A percentile compares a stretch with the other conserved stretches of the same genome.
phyloP scores from a whole-genome alignment of 1,140 invertebrate species.

The Drosophila parvula region DNA sequence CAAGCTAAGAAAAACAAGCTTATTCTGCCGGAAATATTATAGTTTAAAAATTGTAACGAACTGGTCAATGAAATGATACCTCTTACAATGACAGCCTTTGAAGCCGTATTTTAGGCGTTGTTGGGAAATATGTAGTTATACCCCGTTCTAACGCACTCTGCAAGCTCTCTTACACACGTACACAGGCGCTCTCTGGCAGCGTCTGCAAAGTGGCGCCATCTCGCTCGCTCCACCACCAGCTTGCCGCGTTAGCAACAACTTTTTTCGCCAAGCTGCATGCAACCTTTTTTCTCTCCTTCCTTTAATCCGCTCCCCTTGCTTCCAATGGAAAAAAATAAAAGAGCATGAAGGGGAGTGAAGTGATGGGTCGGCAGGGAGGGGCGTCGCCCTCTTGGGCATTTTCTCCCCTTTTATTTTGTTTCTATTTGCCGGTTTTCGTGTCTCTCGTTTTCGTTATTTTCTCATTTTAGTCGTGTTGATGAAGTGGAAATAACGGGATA shows the following conservation, averaged over 20 bases:
- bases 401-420: constrained; percentile 8
- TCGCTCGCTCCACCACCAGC: constrained; percentile 51
- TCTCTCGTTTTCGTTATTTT: constrained; percentile 34
- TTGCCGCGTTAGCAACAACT: constrained; percentile 83
- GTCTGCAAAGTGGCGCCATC: constrained; percentile 50
- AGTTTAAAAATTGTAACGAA: too few relatives aligned
- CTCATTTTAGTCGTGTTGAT: constrained; percentile 52
- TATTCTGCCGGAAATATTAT: too few relatives aligned
- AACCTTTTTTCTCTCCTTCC: constrained; percentile 56
- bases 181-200: constrained; percentile 10
- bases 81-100: constrained; percentile 10
- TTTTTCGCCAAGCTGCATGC: constrained; percentile 77
- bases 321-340: neutral
- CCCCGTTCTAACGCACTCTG: constrained; percentile 12
- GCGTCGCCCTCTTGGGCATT: constrained; percentile 42
- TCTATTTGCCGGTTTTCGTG: constrained; percentile 31
- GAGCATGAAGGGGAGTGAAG: neutral
- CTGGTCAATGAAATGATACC: neutral
- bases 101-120: constrained; percentile 68
- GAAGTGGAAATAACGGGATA: constrained; percentile 60
- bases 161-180: constrained; percentile 7
- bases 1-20: too few relatives aligned
- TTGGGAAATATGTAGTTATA: constrained; percentile 27
- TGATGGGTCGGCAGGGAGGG: neutral
- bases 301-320: neutral